phyloP scores from a whole-genome alignment of 2,888 invertebrate species.

The Dermolepida albohirtum region DNA sequence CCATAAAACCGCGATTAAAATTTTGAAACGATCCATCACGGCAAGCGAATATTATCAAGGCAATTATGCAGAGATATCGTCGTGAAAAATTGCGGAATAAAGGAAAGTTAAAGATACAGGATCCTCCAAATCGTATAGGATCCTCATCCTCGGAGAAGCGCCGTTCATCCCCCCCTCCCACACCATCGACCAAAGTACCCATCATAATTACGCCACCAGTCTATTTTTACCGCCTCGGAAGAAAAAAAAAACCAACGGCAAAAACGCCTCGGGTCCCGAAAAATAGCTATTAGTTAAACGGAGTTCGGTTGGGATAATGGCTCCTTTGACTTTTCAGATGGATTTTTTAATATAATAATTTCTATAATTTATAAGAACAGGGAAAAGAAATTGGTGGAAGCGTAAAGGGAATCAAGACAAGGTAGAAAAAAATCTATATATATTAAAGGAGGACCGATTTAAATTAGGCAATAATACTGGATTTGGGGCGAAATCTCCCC shows the following conservation, averaged over 20 bases:
- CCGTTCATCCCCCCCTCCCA: no score
- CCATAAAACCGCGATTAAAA: no score
- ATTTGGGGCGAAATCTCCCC: conserved; percentile 51
- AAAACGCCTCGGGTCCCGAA: conserved; percentile 47
- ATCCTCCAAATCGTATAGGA: no score
- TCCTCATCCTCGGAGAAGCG: no score
- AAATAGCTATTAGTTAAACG: conserved; percentile 64
- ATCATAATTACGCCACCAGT: conserved; percentile 24
- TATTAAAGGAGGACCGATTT: conserved; percentile 57
- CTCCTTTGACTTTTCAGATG: conserved; percentile 78
- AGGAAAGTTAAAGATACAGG: no score
- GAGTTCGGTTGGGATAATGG: conserved; percentile 66
- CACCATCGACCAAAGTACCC: not conserved
- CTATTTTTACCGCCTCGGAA: conserved; percentile 26
- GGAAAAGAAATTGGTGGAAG: conserved; percentile 37
- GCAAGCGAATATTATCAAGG: no score
- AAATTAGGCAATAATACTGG: conserved; percentile 67
- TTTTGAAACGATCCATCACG: no score
- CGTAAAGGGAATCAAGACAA: not conserved
- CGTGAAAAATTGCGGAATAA: no score
- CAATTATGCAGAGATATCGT: no score
- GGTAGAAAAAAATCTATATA: no score
- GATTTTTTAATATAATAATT: conserved; percentile 82
- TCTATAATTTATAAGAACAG: conserved; percentile 67
- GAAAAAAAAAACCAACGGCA: conserved; percentile 4